Conservation (phyloP, 2,888 invertebrate species). For the Pheosia tremula region DNA sequence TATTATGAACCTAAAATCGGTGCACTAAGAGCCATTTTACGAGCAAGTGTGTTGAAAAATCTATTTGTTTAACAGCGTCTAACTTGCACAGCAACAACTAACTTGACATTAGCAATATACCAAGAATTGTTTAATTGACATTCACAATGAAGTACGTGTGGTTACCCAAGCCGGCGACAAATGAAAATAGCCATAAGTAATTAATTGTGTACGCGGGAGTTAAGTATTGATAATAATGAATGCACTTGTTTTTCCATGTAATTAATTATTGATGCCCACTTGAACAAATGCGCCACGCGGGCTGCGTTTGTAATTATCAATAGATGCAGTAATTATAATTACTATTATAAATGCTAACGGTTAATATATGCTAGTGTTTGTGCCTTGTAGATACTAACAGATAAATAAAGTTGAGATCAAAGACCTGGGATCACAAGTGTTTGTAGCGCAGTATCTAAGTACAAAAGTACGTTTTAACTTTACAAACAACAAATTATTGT, state of each 20-base stretch:
- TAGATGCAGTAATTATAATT: neutral
- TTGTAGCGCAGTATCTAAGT: no score
- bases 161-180: neutral
- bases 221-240: conserved; percentile 1
- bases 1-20: no score
- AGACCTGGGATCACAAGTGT: neutral
- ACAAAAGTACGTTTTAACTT: no score
- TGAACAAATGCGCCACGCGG: neutral
- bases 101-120: neutral
- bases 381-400: neutral
- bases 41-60: no score
- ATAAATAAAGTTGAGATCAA: neutral
- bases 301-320: neutral
- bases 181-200: neutral
- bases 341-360: neutral
- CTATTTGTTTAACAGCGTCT: no score
- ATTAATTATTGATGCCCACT: neutral
- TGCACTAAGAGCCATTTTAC: no score
- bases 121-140: neutral
- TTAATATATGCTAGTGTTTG: neutral
- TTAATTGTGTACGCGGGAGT: neutral
- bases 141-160: neutral
- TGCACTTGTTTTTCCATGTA: conserved; percentile 3
- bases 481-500: no score
- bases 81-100: neutral